Evolutionary conservation across 37 sponge, comb jelly and placozoan species (phyloP).

Genomic region (Diacarnus erythraeanus): DNA sequence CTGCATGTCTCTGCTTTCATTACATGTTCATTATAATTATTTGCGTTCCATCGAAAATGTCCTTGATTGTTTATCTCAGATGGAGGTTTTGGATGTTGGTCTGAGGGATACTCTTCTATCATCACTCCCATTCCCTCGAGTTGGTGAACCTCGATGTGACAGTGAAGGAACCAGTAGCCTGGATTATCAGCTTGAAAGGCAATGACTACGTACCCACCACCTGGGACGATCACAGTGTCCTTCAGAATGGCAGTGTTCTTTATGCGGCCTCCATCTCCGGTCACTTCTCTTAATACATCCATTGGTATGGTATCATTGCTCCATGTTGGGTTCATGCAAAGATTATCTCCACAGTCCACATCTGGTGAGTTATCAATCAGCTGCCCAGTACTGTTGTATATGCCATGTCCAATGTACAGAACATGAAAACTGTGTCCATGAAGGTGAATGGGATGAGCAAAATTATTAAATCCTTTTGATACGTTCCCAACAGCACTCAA

Average conservation of each 20-base stretch:
- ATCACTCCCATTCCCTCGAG: conserved; percentile 76
- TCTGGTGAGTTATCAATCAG: conserved; percentile 15
- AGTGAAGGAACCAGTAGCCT: conserved; percentile 90
- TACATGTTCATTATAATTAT: not conserved
- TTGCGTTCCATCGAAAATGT: conserved; percentile 12
- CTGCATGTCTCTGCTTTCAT: not conserved
- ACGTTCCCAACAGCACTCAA: conserved; percentile 8
- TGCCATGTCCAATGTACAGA: conserved; percentile 63
- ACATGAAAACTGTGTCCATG: conserved; percentile 79
- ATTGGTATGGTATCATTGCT: not conserved
- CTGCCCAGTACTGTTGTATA: conserved; percentile 7
- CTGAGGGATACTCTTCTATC: conserved; percentile 28
- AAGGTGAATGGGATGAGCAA: conserved; percentile 67
- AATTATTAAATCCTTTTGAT: not conserved
- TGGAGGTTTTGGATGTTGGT: not conserved
- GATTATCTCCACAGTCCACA: conserved; percentile 15
- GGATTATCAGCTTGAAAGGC: conserved; percentile 76
- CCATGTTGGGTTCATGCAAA: conserved; percentile 22
- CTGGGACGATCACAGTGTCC: conserved; percentile 84
- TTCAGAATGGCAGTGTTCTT: conserved; percentile 30
- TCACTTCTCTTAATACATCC: not conserved
- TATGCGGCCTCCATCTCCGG: not conserved
- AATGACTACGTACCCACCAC: conserved; percentile 77
- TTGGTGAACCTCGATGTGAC: conserved; percentile 81
- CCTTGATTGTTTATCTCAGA: not conserved